Conservation (phyloP, 2,113 vertebrate species). For the Peucedramus taeniatus region DNA sequence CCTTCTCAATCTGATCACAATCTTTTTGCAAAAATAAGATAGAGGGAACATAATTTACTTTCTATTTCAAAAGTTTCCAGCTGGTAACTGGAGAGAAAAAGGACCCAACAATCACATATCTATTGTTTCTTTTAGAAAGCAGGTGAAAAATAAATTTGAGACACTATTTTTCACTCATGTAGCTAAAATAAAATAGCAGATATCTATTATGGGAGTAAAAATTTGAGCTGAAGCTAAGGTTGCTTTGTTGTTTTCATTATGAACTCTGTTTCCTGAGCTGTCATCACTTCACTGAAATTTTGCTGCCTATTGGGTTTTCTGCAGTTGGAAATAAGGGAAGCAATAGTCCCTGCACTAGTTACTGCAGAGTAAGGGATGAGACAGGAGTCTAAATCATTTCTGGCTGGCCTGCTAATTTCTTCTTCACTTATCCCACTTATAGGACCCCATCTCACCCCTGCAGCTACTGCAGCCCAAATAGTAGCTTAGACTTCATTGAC, state of each 20-base stretch:
- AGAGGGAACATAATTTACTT: neutral
- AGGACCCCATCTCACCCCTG: neutral
- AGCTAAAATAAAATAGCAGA: neutral
- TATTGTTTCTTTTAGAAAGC: neutral
- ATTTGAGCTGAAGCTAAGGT: neutral
- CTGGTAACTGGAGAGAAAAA: neutral
- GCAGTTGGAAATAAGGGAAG: neutral
- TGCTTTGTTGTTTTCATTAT: neutral
- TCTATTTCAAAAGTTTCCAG: neutral
- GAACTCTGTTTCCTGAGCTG: neutral
- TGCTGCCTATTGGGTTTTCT: constrained; percentile 10
- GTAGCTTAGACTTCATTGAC: neutral
- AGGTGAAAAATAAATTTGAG: neutral
- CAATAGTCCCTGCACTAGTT: neutral
- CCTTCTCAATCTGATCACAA: neutral
- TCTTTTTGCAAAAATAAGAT: neutral
- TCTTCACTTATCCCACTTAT: neutral
- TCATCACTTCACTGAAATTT: neutral
- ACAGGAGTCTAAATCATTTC: neutral
- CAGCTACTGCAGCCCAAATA: neutral
- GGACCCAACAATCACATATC: neutral
- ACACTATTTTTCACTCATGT: neutral
- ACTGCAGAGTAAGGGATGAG: neutral
- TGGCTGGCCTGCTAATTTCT: neutral
- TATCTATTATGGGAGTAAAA: neutral